phyloP scores from a whole-genome alignment of 2,888 invertebrate genomes.

The Quadroppia sp. region DNA sequence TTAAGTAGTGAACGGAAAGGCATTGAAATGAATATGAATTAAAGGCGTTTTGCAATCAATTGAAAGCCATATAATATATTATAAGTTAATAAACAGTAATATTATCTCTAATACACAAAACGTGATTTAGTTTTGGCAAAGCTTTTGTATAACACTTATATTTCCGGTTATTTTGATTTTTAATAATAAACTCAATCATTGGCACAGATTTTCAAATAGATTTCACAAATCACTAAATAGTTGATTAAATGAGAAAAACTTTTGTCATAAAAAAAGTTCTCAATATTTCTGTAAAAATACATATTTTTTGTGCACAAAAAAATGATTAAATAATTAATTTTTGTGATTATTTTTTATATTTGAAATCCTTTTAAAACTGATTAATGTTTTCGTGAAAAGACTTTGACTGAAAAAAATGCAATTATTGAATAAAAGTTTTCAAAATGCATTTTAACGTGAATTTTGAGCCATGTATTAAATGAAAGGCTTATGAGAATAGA shows the following conservation, averaged over 20 bases:
- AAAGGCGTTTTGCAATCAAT: neutral
- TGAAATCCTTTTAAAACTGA: neutral
- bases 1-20: neutral
- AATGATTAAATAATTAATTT: no score
- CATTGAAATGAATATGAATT: neutral
- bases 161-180: neutral
- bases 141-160: neutral
- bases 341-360: neutral
- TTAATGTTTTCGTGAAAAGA: neutral
- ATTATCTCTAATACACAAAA: conserved; percentile 3
- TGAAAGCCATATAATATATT: neutral
- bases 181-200: conserved; percentile 13
- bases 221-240: neutral
- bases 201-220: neutral
- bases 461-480: neutral
- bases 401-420: no score
- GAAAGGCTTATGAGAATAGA: neutral
- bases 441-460: neutral
- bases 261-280: no score
- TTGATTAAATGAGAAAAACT: no score
- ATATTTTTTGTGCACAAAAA: no score
- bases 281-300: no score
- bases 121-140: neutral
- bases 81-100: neutral
- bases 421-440: no score